Percentiles rank a stretch among this genome's conserved stretches.
Conservation (phyloP, 1,140 invertebrate genomes). For the Drosophila quadrilineata region DNA sequence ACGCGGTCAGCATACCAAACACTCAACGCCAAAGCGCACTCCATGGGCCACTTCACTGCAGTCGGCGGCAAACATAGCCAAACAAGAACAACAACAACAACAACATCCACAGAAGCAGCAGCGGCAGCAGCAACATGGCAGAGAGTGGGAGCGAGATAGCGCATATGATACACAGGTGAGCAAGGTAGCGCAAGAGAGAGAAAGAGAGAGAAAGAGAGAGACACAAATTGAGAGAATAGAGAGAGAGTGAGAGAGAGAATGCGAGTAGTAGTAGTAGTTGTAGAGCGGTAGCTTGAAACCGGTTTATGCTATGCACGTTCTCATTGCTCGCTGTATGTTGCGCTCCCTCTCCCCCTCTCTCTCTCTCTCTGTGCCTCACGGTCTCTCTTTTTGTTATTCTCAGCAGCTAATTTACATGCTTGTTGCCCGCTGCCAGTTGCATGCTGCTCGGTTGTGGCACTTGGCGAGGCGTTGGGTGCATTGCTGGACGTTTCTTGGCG, state of each 20-base stretch:
- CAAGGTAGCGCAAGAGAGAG: constrained; percentile 16
- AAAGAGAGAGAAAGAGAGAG: constrained; percentile 12
- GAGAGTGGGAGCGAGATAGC: constrained; percentile 6
- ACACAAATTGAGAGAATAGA: too few species aligned
- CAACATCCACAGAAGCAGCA: constrained; percentile 16
- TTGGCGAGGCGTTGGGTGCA: constrained; percentile 57
- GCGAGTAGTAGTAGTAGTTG: too few species aligned
- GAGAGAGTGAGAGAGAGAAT: too few species aligned
- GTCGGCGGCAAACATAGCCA: constrained; percentile 49
- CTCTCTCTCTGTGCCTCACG: constrained; percentile 3
- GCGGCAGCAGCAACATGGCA: too few species aligned
- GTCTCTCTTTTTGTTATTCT: not conserved
- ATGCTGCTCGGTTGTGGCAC: constrained; percentile 33
- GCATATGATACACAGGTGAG: constrained; percentile 19
- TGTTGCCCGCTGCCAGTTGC: constrained; percentile 13
- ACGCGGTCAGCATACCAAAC: constrained; percentile 63
- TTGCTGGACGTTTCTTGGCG: constrained; percentile 60
- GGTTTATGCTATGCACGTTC: constrained; percentile 36
- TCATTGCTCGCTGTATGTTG: constrained; percentile 1
- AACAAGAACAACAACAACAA: constrained; percentile 33
- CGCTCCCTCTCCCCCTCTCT: not conserved
- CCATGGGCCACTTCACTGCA: constrained; percentile 54
- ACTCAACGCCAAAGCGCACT: constrained; percentile 74
- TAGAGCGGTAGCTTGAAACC: too few species aligned
- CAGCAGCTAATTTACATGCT: constrained; percentile 69